phyloP scores from a whole-genome alignment of 2,888 invertebrate genomes.

The Acronicta psi region DNA sequence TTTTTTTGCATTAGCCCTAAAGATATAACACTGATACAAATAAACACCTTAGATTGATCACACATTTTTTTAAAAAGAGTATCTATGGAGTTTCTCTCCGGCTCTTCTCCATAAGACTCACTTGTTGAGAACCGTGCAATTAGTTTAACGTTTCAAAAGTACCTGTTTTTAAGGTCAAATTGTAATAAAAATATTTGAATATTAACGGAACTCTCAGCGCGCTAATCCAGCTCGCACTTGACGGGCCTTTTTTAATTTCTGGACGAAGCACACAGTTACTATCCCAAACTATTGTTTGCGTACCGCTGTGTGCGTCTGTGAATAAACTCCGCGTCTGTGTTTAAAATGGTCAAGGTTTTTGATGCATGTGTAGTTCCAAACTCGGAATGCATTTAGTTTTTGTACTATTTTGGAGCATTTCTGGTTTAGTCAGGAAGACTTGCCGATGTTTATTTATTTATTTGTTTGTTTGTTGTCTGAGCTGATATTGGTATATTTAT shows the following conservation, averaged over 20 bases:
- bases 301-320: slow-evolving; percentile 19
- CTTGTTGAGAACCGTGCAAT: too few relatives aligned
- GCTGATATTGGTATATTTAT: background rate
- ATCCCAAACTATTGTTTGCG: slow-evolving; percentile 27
- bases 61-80: too few relatives aligned
- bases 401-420: slow-evolving; percentile 4
- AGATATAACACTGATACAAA: too few relatives aligned
- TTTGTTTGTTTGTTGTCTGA: too few relatives aligned
- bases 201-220: background rate
- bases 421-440: background rate
- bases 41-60: too few relatives aligned
- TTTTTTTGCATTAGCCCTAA: too few relatives aligned
- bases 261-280: slow-evolving; percentile 5
- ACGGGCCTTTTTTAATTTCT: slow-evolving; percentile 15
- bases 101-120: too few relatives aligned
- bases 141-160: too few relatives aligned
- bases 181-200: too few relatives aligned
- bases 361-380: slow-evolving; percentile 3
- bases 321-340: slow-evolving; percentile 6
- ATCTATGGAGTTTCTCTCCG: too few relatives aligned
- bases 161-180: too few relatives aligned
- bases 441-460: too few relatives aligned
- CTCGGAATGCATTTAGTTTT: slow-evolving; percentile 18
- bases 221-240: background rate
- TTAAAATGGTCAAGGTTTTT: slow-evolving; percentile 25